A percentile compares a stretch with the other conserved stretches of the same genome.
These are phyloP conservation scores for Meloidogyne floridensis DNA, from an alignment of 1,140 invertebrate genomes.

Conservation along the genomic window DNA sequence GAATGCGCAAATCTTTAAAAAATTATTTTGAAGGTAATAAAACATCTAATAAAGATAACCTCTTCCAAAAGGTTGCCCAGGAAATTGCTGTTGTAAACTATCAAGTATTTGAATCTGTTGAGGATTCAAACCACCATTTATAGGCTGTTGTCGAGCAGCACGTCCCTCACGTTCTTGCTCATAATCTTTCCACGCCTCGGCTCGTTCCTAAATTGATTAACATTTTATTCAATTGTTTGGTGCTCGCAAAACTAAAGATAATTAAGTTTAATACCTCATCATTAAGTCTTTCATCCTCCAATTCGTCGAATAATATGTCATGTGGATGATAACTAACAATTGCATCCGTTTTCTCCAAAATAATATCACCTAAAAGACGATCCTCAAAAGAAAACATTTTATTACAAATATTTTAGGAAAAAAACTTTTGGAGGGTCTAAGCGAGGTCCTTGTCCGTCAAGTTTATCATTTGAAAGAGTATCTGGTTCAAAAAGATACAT, in stretches of 20 bases:
- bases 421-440: conserved; percentile 39
- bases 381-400: conserved; percentile 38
- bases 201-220: conserved; percentile 52
- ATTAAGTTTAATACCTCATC: conserved; percentile 42
- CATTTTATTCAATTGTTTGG: too few species aligned
- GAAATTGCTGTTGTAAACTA: conserved; percentile 9
- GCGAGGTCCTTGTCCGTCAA: conserved; percentile 27
- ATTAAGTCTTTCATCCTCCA: conserved; percentile 55
- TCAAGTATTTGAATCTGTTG: conserved; percentile 7
- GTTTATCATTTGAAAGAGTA: conserved; percentile 18
- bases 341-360: conserved; percentile 36
- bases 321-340: conserved; percentile 55
- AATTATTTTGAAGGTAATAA: background rate
- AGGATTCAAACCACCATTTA: background rate
- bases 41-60: background rate
- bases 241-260: background rate
- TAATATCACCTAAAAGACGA: conserved; percentile 56
- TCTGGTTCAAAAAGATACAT: conserved; percentile 82
- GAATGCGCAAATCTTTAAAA: conserved; percentile 14
- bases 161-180: conserved; percentile 29
- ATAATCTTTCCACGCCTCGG: conserved; percentile 59
- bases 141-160: too few species aligned
- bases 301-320: conserved; percentile 55
- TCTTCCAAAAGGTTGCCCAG: conserved; percentile 5
- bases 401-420: background rate